Percentiles rank a stretch among this genome's conserved stretches.
Evolutionary conservation across 2,113 vertebrate species (phyloP).

Genomic region (Stercorarius parasiticus): DNA sequence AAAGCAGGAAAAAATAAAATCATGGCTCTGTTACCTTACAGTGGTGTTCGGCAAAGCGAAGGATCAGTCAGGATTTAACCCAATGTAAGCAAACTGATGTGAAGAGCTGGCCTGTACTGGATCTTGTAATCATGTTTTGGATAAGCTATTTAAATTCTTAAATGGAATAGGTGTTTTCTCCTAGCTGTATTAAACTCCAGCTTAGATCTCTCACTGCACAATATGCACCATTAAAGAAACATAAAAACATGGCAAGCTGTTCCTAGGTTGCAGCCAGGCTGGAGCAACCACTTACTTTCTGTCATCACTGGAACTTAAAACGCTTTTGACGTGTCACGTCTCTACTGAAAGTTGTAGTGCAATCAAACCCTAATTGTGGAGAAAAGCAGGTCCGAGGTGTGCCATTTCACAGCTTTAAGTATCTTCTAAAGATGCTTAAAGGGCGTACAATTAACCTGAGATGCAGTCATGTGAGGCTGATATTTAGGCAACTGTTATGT

Average conservation of each 20-base stretch:
- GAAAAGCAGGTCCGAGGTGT: neutral
- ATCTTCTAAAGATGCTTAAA: neutral
- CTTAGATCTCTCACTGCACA: neutral
- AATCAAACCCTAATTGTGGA: neutral
- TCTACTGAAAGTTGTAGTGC: neutral
- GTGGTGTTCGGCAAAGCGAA: neutral
- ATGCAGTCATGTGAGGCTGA: neutral
- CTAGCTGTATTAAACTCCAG: neutral
- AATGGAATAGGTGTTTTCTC: neutral
- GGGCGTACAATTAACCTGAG: neutral
- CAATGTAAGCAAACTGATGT: neutral
- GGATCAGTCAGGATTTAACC: neutral
- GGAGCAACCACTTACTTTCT: neutral
- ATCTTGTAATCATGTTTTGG: neutral
- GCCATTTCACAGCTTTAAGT: neutral
- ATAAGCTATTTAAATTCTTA: neutral
- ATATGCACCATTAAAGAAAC: neutral
- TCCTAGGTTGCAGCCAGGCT: neutral
- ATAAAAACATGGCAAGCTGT: rapidly evolving
- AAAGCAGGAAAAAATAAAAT: neutral
- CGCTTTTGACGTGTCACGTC: neutral
- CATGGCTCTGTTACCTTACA: neutral
- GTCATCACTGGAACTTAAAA: neutral
- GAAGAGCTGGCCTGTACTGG: neutral
- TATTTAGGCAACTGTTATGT: neutral